Evolutionary conservation across 2,888 invertebrate genomes (phyloP), one percentile per base, ranked within the genome.

Genomic region (Lepidochrysops patricia): DNA sequence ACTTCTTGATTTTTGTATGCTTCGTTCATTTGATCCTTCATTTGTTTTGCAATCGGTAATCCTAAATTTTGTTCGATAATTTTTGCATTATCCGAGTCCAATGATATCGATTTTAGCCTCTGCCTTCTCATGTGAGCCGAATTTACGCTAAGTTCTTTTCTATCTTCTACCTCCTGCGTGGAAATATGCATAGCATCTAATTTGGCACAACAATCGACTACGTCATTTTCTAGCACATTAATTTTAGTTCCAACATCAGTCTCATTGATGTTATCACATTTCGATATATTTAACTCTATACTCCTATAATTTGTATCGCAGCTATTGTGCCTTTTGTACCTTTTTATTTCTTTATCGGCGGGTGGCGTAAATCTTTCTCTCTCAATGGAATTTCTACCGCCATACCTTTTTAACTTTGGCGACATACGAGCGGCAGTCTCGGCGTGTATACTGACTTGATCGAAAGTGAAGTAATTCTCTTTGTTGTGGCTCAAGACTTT

Each of bases 41-140:
- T 76, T 64, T 90, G 90, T 64, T 90, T 90, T 12, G 90, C 90
- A 64, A 91, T 90, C 0, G 91, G 90, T 56, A 91, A 69, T 0
- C 90, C 90, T 48, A 91, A 68, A 69, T 91, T 91, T 65, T 90
- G 90, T 76, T 91, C 91, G n/a, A 91, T 90, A 52, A 91, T 87
- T 68, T 87, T 89, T 1, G 91, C 91, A 63, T 90, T 90, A 63
- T 91, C 91, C 0, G 91, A 91, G 70, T 91, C 91, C 43, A 91
- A 67, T 0, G 91, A 91, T 68, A 91, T 91, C 0, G 91, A 91
- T 70, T 91, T 91, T 7, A 91, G 72, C 58, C 91, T 77, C 65
- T 90, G 90, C 61, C 91, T 73, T 66, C 91, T 79, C 9, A 82
- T 81, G 61, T 87, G 84, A 1, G 84, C 89, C 0, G 83, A 74